Evolutionary conservation across 2,113 vertebrate species (phyloP).

Genomic region (Dipodomys merriami): DNA sequence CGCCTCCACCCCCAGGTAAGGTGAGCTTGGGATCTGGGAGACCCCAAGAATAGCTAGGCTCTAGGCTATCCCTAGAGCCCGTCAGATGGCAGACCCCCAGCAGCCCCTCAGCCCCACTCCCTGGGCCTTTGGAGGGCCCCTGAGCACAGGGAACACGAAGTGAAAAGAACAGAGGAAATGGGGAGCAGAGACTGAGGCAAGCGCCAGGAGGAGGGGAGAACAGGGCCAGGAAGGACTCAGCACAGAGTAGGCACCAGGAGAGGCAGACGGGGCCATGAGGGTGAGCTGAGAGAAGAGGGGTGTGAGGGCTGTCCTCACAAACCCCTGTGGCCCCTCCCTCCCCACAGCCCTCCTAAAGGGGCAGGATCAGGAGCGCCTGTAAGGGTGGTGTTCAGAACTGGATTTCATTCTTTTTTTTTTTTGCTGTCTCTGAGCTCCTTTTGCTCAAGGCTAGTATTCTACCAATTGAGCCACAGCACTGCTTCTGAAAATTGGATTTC

Average conservation of each 20-base stretch:
- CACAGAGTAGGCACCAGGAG: neutral
- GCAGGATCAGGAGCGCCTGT: neutral
- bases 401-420: neutral
- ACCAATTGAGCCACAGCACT: too few species aligned
- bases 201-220: neutral
- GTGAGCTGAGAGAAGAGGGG: neutral
- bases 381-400: neutral
- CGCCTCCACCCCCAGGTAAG: neutral
- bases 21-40: neutral
- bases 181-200: neutral
- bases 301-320: neutral
- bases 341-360: neutral
- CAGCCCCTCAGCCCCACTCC: neutral
- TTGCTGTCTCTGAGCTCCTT: too few species aligned
- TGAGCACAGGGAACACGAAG: neutral
- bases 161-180: neutral
- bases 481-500: neutral
- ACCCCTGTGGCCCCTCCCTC: neutral
- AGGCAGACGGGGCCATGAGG: neutral
- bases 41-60: neutral
- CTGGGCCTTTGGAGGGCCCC: neutral
- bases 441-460: too few species aligned
- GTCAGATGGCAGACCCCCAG: neutral
- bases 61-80: neutral
- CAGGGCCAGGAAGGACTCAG: neutral